phyloP scores from a whole-genome alignment of 1,140 invertebrate species.

The Lasioglossum baleicum region DNA sequence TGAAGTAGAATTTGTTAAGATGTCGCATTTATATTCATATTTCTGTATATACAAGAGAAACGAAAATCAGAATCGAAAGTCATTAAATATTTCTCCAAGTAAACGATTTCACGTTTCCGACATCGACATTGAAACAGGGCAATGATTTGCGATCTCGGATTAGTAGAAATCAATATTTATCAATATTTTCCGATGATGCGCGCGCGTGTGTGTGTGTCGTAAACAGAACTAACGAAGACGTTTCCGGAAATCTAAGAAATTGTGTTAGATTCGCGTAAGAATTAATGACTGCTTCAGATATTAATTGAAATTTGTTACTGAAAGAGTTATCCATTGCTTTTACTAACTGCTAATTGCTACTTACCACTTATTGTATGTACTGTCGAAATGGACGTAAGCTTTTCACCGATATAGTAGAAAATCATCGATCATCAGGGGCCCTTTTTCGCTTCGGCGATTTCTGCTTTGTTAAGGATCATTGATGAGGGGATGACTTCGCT shows the following conservation, averaged over 20 bases:
- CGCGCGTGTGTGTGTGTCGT: background rate
- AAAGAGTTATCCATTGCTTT: background rate
- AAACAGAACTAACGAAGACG: background rate
- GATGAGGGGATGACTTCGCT: background rate
- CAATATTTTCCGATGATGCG: background rate
- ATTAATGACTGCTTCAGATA: slow-evolving; percentile 17
- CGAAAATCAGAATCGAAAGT: background rate
- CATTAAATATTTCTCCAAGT: background rate
- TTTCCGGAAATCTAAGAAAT: background rate
- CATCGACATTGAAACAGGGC: background rate
- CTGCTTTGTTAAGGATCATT: slow-evolving; percentile 18
- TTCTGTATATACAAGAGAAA: background rate
- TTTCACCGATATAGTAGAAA: background rate
- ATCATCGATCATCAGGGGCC: slow-evolving; percentile 2
- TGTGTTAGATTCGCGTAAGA: background rate
- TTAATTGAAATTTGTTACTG: slow-evolving; percentile 5
- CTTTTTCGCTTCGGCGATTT: slow-evolving; percentile 8
- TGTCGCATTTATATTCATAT: background rate
- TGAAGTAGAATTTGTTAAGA: background rate
- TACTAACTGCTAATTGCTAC: background rate
- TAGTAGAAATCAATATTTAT: background rate
- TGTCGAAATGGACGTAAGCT: background rate
- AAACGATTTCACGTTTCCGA: background rate
- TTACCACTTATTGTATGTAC: background rate
- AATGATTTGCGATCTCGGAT: background rate